These are phyloP conservation scores for Trachelus troglodyta DNA, from an alignment of 2,888 invertebrate species.

Conservation along the genomic window DNA sequence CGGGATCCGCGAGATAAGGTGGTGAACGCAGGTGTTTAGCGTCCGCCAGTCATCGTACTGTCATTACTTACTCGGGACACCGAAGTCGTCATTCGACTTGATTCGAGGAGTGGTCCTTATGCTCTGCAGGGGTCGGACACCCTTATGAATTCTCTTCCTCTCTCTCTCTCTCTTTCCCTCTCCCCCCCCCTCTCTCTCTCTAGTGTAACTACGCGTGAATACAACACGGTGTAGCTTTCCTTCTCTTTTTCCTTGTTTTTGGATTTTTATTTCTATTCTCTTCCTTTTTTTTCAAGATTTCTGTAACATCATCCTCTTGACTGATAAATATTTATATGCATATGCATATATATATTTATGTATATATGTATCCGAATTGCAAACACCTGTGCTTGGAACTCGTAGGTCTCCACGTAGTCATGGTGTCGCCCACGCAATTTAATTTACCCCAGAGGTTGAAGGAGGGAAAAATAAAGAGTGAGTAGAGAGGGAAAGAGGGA, in stretches of 20 bases:
- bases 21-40: constrained; percentile 63
- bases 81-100: constrained; percentile 15
- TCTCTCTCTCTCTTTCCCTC: neutral
- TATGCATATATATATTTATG: neutral
- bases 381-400: neutral
- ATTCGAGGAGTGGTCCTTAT: constrained; percentile 32
- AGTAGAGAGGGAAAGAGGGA: constrained; percentile 9
- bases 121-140: constrained; percentile 38
- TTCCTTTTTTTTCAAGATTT: neutral
- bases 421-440: neutral
- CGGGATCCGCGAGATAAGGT: constrained; percentile 60
- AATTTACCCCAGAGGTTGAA: neutral
- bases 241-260: neutral
- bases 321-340: neutral
- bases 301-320: neutral
- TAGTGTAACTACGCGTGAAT: neutral
- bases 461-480: constrained; percentile 6
- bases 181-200: neutral
- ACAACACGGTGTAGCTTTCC: neutral
- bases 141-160: constrained; percentile 4
- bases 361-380: neutral
- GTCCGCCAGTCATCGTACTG: constrained; percentile 58
- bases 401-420: neutral
- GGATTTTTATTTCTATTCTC: neutral
- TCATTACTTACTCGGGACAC: constrained; percentile 59